phyloP scores from a whole-genome alignment of 92 coral and sea anemone species.

The Parazoanthus swiftii region DNA sequence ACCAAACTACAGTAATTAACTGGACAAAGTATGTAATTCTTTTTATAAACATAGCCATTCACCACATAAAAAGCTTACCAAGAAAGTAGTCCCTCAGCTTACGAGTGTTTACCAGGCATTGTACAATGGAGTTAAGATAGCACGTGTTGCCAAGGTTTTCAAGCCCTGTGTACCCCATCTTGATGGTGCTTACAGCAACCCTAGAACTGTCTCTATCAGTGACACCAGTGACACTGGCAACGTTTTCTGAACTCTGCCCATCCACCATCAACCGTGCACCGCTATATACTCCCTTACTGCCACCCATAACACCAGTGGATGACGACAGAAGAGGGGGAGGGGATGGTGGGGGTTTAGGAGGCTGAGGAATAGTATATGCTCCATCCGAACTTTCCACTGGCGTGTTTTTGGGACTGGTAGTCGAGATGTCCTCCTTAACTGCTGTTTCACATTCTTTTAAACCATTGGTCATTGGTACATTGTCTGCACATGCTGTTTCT shows the following conservation, averaged over 20 bases:
- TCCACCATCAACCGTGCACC: constrained; percentile 55
- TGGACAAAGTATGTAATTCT: too few relatives aligned
- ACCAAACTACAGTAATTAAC: too few relatives aligned
- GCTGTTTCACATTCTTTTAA: background rate
- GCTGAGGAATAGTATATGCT: background rate
- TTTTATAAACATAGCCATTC: too few relatives aligned
- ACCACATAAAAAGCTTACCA: constrained; percentile 48
- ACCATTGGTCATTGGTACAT: background rate
- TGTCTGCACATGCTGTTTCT: background rate
- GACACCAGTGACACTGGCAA: background rate
- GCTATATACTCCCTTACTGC: constrained; percentile 45
- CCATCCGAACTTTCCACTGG: background rate
- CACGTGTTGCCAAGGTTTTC: constrained; percentile 86
- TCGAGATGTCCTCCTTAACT: background rate
- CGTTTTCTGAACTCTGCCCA: background rate
- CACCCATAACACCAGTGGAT: constrained; percentile 75
- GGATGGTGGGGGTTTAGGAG: constrained; percentile 52
- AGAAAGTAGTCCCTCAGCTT: constrained; percentile 81
- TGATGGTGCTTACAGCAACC: constrained; percentile 14
- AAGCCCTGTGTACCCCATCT: constrained; percentile 78
- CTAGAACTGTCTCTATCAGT: constrained; percentile 23
- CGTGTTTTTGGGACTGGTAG: background rate
- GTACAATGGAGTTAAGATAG: constrained; percentile 93
- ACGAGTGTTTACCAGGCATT: constrained; percentile 87
- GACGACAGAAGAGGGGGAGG: constrained; percentile 42